Evolutionary conservation across 2,113 vertebrate genomes (phyloP).

Genomic region (Vicugna pacos): DNA sequence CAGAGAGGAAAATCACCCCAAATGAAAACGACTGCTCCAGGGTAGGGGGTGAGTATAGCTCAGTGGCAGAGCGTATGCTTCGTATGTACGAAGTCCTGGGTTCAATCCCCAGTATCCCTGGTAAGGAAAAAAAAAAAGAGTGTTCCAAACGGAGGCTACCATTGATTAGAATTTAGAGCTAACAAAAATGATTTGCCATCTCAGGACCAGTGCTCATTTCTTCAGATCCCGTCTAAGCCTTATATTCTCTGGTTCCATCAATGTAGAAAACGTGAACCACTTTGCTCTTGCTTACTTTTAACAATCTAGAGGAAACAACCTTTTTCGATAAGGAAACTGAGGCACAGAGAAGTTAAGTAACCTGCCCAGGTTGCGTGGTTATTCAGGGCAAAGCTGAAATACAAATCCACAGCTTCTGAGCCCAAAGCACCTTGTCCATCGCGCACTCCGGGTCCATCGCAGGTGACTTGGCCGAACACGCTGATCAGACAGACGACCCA

Average conservation of each 20-base stretch:
- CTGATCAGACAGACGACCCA: rapidly evolving
- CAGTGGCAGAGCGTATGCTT: too few species aligned
- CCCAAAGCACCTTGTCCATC: rapidly evolving
- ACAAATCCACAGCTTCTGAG: rapidly evolving
- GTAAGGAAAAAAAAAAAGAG: too few species aligned
- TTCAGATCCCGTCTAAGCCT: not conserved
- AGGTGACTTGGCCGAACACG: rapidly evolving
- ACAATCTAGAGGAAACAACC: not conserved
- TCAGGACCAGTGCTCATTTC: not conserved
- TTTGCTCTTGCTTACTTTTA: not conserved
- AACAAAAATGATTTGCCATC: not conserved
- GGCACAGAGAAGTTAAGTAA: not conserved
- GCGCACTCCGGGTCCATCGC: not conserved
- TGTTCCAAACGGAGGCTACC: not conserved
- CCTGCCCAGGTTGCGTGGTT: not conserved
- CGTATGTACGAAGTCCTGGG: too few species aligned
- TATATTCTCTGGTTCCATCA: not conserved
- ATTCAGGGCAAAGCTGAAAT: not conserved
- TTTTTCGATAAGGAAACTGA: not conserved
- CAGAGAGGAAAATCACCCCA: not conserved
- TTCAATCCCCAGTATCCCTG: too few species aligned
- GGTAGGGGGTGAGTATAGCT: too few species aligned
- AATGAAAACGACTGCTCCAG: not conserved
- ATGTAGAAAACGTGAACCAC: not conserved
- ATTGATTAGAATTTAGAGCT: not conserved